Evolutionary conservation across 2,113 vertebrate species (phyloP), one percentile per base, ranked within the genome.

Genomic region (Serilophus lunatus): DNA sequence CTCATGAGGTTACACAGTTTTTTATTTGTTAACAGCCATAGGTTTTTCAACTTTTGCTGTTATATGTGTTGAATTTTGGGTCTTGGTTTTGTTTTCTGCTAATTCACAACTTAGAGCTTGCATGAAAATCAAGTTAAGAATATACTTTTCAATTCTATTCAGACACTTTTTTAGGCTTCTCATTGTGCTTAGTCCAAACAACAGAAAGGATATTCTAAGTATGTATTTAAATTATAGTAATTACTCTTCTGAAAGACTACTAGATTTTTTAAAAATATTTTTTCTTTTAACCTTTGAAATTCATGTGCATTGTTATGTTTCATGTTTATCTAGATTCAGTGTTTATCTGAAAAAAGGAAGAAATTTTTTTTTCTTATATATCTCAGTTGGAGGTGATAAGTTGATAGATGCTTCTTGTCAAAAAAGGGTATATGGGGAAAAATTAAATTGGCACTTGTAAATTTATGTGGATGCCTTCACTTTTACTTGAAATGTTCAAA

Each of bases 31-130:
- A 61, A 40, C 9, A 56, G 3, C 7, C 6, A 79, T 2, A 1
- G 0, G 9, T 38, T 38, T 57, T 82, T 29, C 0, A 3, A 0
- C 60, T 33, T 60, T 45, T 50, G 33, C 35, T 56, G 3, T 40
- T 64, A 42, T 14, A 2, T 23, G 26, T 1, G 18, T 56, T 71
- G 2, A 4, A 51, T 82, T 84, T 82, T 25, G 7, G 6, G 13
- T 33, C 31, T 84, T 82, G 8, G 9, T 86, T 78, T 88, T 82
- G 47, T 76, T 87, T 93, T 82, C 19, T 82, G 31, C 23, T 69
- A 3, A 4, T 71, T 86, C 47, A 16, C 5, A 79, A 38, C 7
- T 71, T 78, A 56, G 1, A 49, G 4, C 6, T 51, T 93, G 23
- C 14, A 50, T 36, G 17, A 87, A 78, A 60, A 71, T 71, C 33